phyloP scores from a whole-genome alignment of 2,113 vertebrate species.

The Pyrgilauda ruficollis region DNA sequence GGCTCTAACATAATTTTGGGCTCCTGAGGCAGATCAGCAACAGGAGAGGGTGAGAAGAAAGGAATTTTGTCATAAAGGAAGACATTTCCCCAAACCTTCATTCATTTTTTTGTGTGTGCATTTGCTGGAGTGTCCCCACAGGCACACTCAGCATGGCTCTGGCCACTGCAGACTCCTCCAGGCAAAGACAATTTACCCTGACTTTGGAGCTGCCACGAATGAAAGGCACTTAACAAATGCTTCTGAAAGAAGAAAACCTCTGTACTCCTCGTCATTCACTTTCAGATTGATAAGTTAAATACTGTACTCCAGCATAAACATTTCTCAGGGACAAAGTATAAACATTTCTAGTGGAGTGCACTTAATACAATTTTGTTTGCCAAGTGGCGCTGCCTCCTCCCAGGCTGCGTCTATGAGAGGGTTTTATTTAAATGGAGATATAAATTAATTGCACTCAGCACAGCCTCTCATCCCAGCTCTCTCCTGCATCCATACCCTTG shows the following conservation, averaged over 20 bases:
- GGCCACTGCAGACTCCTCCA: not conserved
- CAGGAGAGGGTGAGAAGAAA: not conserved
- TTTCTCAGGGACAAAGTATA: slow-evolving; percentile 63
- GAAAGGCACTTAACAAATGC: slow-evolving; percentile 45
- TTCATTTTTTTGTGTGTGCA: not conserved
- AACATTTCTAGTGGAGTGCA: slow-evolving; percentile 64
- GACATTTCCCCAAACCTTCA: not conserved
- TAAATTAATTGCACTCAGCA: slow-evolving; percentile 57
- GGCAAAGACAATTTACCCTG: not conserved
- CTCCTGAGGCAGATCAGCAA: not conserved
- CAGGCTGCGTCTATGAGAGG: slow-evolving; percentile 1
- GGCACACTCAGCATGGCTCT: not conserved
- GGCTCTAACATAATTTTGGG: not conserved
- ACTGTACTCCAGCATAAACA: slow-evolving; percentile 59
- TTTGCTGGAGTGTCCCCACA: not conserved
- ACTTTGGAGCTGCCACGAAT: not conserved
- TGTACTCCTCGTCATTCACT: slow-evolving; percentile 15
- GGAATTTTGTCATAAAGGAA: not conserved
- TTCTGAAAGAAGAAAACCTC: slow-evolving; percentile 44
- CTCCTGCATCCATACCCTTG: not conserved
- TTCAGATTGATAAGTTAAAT: slow-evolving; percentile 59
- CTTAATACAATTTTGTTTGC: slow-evolving; percentile 64
- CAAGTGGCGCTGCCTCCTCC: slow-evolving; percentile 41
- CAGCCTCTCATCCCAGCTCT: slow-evolving; percentile 13
- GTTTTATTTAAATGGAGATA: slow-evolving; percentile 59